A percentile compares a stretch with the other conserved stretches of the same genome.
Conservation (phyloP, 2,797 vertebrate species). For the Leucoraja ocellata region DNA sequence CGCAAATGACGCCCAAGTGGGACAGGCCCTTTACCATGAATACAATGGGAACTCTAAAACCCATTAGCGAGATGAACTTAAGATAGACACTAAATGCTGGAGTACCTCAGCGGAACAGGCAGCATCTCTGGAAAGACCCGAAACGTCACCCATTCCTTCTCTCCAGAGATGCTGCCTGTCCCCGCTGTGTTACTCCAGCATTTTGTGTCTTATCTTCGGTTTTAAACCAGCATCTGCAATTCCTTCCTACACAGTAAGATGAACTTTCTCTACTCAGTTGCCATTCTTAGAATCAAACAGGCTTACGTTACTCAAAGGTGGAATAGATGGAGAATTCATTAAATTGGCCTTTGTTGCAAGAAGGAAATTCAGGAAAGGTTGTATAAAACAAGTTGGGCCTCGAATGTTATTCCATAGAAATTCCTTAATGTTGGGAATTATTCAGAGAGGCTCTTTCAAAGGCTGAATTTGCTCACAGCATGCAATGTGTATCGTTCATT, state of each 20-base stretch:
- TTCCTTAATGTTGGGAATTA: no score
- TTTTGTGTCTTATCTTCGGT: no score
- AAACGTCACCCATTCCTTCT: no score
- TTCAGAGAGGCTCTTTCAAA: no score
- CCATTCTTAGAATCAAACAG: background rate
- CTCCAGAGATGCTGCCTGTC: no score
- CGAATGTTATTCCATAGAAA: background rate
- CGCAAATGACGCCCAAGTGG: no score
- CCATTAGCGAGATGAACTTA: background rate
- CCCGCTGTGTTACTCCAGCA: no score
- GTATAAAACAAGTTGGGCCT: background rate
- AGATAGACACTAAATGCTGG: no score
- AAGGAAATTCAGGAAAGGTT: background rate
- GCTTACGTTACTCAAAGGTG: background rate
- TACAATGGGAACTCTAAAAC: background rate
- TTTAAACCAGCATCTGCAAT: no score
- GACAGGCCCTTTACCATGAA: background rate
- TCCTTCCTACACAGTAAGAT: no score
- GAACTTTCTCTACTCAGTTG: background rate
- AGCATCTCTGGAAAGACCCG: no score
- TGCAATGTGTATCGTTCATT: background rate
- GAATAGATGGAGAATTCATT: background rate
- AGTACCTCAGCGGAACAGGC: no score
- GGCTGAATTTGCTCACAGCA: background rate
- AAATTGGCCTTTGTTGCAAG: background rate